Percentiles rank a stretch among this genome's conserved stretches.
These are phyloP conservation scores for Melangyna quadrimaculata DNA, from an alignment of 2,888 invertebrate species.

Conservation along the genomic window DNA sequence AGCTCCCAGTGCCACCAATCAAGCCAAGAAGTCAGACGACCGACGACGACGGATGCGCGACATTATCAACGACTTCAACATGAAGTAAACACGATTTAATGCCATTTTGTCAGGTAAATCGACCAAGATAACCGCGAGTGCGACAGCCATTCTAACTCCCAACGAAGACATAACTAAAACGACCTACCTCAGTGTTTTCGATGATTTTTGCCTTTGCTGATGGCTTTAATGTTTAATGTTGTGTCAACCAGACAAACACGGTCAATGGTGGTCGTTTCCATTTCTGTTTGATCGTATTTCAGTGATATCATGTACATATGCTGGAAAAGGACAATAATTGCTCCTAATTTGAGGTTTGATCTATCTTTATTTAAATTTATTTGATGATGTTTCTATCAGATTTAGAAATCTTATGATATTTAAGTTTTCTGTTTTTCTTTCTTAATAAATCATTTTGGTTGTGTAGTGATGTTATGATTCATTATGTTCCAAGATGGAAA, in stretches of 20 bases:
- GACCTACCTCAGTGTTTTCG: constrained; percentile 72
- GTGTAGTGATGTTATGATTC: too few relatives aligned
- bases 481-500: too few relatives aligned
- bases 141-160: constrained; percentile 10
- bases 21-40: constrained; percentile 61
- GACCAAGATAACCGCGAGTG: constrained; percentile 53
- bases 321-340: constrained; percentile 57
- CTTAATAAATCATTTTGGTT: too few relatives aligned
- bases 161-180: constrained; percentile 36
- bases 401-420: not conserved
- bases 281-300: constrained; percentile 49
- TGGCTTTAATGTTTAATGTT: constrained; percentile 14
- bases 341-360: constrained; percentile 62
- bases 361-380: constrained; percentile 46
- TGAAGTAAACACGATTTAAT: constrained; percentile 74
- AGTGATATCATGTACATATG: constrained; percentile 45
- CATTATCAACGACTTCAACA: constrained; percentile 73
- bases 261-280: constrained; percentile 69
- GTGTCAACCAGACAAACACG: constrained; percentile 51
- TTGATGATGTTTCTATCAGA: not conserved
- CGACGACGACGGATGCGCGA: constrained; percentile 67
- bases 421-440: not conserved
- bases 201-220: constrained; percentile 17
- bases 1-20: constrained; percentile 69
- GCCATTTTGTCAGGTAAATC: constrained; percentile 74